Base-by-base conservation (phyloP, 2,797 vertebrate genomes). In the Malurus splendens region DNA sequence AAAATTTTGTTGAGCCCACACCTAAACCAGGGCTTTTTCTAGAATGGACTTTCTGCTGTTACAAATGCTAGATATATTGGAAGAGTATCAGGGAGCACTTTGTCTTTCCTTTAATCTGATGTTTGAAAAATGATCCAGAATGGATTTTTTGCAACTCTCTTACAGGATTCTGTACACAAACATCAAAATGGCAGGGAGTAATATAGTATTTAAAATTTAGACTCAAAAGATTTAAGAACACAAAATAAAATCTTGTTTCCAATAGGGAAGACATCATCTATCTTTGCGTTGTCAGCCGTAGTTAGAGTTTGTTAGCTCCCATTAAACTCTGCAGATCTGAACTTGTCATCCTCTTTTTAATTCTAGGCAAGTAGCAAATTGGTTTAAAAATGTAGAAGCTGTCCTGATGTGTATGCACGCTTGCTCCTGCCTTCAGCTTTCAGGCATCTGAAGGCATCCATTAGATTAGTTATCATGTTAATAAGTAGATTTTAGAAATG, bases 361-460 rank as follows among this genome's bases (percentile, higher is more conserved):
- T 93, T 88, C 90, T 42, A 87, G 75, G 62, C 88, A 61, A 93
- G 88, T 66, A 94, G 89, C 60, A 93, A 95, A 94, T 92, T 89
- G 70, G 62, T 60, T 93, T 93, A 74, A 81, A 91, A 90, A 56
- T 61, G 22, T 74, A 62, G 70, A 74, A 86, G 65, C 82, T 82
- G 77, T 84, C 62, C 55, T 93, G 54, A 92, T 91, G 66, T 56
- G 41, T 68, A 77, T 67, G 57, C 84, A 90, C 0, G 9, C 60
- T 76, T 61, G 88, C 78, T 84, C 47, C 82, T 81, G 70, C 87
- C 79, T 85, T 81, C 77, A 73, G 66, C 54, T 92, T 86, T 94
- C 67, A 79, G 61, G 75, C 80, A 76, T 88, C 71, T 81, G 71
- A 94, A 92, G 52, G 90, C 90, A 96, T 87, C 73, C 60, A 79